Conservation (phyloP, 2,113 vertebrate genomes). For the Indri indri region DNA sequence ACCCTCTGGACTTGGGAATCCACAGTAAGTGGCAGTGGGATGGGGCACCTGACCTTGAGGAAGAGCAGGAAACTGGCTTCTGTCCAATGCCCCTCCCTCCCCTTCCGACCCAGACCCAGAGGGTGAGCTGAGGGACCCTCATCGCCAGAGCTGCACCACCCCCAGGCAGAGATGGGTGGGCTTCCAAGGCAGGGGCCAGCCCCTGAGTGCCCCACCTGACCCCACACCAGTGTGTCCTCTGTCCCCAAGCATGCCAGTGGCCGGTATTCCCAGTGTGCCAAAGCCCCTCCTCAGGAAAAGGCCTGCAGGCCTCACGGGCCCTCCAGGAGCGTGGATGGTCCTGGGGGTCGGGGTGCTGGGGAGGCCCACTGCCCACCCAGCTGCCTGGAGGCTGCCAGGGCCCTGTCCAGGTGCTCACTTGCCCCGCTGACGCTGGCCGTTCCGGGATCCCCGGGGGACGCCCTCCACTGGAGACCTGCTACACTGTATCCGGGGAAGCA, state of each 20-base stretch:
- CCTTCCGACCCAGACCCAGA: not conserved
- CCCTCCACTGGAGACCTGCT: not conserved
- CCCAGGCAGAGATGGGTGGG: not conserved
- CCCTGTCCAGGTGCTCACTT: not conserved
- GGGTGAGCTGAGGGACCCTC: not conserved
- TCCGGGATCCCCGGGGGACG: not conserved
- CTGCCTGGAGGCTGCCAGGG: not conserved
- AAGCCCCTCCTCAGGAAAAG: not conserved
- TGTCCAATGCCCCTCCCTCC: not conserved
- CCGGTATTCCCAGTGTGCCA: not conserved
- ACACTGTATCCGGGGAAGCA: not conserved
- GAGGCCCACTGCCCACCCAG: not conserved
- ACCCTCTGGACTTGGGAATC: not conserved
- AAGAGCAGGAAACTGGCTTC: not conserved
- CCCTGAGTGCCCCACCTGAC: not conserved
- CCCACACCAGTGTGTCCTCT: not conserved
- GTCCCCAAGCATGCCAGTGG: not conserved
- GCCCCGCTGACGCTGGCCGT: not conserved
- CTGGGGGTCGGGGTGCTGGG: not conserved
- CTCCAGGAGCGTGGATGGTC: rapidly evolving
- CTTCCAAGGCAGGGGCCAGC: not conserved
- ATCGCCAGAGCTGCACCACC: rapidly evolving
- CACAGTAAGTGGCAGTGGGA: not conserved
- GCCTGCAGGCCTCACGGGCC: not conserved
- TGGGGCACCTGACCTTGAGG: not conserved